Conservation (phyloP, 2,888 invertebrate genomes). For the Orthosia cruda region DNA sequence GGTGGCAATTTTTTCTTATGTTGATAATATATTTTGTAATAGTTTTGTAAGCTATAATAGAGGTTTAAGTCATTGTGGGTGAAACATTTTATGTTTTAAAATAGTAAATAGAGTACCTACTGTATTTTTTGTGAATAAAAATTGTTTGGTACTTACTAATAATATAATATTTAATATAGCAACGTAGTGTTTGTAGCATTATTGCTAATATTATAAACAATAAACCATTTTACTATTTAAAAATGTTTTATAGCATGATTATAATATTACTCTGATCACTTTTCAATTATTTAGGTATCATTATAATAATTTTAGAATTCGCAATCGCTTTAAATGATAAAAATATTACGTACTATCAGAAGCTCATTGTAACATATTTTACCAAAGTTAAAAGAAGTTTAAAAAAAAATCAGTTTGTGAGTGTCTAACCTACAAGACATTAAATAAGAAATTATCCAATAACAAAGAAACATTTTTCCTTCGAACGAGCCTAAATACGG, state of each 20-base stretch:
- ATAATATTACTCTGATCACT: neutral
- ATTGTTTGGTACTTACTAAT: too few species aligned
- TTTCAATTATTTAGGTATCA: neutral
- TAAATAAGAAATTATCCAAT: slow-evolving; percentile 19
- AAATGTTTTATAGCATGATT: neutral
- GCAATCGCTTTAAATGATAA: neutral
- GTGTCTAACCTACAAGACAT: neutral
- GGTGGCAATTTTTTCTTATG: neutral
- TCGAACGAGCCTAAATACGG: slow-evolving; percentile 25
- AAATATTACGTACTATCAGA: neutral
- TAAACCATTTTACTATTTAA: neutral
- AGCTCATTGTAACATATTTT: neutral
- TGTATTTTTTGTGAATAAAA: too few species aligned
- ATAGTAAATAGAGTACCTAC: too few species aligned
- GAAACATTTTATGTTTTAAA: too few species aligned
- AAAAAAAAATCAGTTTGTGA: too few species aligned
- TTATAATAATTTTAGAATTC: neutral
- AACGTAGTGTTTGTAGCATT: too few species aligned
- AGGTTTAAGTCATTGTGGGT: neutral
- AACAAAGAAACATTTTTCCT: slow-evolving; percentile 29
- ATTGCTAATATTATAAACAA: too few species aligned
- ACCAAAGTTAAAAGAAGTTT: neutral
- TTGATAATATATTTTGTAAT: neutral
- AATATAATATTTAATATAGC: too few species aligned
- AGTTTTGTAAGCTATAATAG: neutral